Conservation (phyloP, 2,888 invertebrate species). For the Chaetoderma sp. region DNA sequence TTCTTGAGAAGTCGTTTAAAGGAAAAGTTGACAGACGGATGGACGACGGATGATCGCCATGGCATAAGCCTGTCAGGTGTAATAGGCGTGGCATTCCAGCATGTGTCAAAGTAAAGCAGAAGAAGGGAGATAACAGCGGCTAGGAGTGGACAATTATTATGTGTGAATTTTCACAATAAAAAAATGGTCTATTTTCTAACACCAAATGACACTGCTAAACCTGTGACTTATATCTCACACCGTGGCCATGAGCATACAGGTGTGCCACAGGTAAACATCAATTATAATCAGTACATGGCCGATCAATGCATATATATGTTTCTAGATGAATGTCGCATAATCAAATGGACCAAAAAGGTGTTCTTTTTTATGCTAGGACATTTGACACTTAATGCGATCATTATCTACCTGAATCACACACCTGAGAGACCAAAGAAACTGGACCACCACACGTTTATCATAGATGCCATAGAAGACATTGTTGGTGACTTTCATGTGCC, state of each 20-base stretch:
- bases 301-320: not conserved
- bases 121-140: not conserved
- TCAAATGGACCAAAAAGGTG: no score
- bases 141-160: not conserved
- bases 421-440: not conserved
- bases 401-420: not conserved
- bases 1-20: no score
- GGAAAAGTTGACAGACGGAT: no score
- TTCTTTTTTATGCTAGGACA: not conserved
- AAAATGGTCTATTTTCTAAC: not conserved
- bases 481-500: not conserved
- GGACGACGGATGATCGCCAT: no score
- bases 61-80: no score
- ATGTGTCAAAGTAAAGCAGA: not conserved
- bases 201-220: not conserved
- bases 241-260: not conserved
- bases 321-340: not conserved
- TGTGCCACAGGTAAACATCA: not conserved
- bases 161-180: not conserved
- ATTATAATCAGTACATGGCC: not conserved
- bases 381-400: not conserved
- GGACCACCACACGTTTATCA: not conserved
- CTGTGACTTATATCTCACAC: not conserved
- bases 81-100: not conserved
- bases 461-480: not conserved